Percentiles rank a stretch among this genome's conserved stretches.
phyloP scores from a whole-genome alignment of 2,888 invertebrate genomes.

The Neoscelio sp. region DNA sequence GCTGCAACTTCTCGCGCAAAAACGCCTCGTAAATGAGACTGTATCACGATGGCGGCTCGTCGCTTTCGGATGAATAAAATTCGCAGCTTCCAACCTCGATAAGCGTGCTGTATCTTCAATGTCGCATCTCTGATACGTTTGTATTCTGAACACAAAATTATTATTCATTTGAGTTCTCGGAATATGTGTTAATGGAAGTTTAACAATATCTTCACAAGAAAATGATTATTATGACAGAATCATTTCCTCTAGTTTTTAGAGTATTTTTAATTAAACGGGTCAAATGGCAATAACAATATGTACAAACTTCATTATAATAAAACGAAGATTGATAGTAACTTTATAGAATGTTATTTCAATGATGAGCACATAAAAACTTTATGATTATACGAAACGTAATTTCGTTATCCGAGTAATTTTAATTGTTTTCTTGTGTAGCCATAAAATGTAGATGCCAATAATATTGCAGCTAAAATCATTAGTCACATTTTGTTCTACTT shows the following conservation, averaged over 20 bases:
- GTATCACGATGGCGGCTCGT: constrained; percentile 93
- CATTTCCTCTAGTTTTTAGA: no score
- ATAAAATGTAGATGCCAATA: no score
- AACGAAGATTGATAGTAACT: neutral
- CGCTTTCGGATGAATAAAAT: constrained; percentile 91
- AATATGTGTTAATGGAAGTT: constrained; percentile 16
- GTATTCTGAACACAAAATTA: constrained; percentile 84
- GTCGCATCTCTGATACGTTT: constrained; percentile 87
- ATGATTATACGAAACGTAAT: neutral
- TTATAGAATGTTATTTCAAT: no score
- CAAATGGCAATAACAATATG: neutral
- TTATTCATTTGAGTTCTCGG: constrained; percentile 28
- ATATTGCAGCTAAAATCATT: no score
- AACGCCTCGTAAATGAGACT: constrained; percentile 93
- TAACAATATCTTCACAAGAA: constrained; percentile 6
- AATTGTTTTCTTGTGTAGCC: no score
- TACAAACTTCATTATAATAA: neutral
- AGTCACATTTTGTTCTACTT: no score
- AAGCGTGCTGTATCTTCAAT: constrained; percentile 91
- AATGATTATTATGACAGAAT: no score
- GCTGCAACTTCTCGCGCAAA: constrained; percentile 95
- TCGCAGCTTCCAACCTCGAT: constrained; percentile 93
- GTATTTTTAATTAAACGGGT: no score
- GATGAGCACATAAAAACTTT: neutral
- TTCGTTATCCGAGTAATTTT: no score